Percentiles rank a stretch among this genome's conserved stretches.
Evolutionary conservation across 2,797 vertebrate species (phyloP).

Genomic region (Rhinatrema bivittatum): DNA sequence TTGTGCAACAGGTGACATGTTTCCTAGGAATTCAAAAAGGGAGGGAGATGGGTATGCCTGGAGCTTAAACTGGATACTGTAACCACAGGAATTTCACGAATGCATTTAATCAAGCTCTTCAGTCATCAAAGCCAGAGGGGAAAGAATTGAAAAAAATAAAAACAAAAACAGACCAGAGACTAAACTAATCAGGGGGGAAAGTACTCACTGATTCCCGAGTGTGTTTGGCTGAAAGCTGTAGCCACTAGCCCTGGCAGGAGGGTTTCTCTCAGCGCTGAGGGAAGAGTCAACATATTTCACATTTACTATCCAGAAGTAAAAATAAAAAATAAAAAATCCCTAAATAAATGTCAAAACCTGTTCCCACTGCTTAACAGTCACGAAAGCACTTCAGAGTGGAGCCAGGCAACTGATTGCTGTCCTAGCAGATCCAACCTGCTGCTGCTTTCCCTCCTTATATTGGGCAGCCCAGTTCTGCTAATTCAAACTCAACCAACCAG

Average conservation of each 20-base stretch:
- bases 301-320: background rate
- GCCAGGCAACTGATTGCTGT: constrained; percentile 8
- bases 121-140: no score
- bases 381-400: constrained; percentile 5
- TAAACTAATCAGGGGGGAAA: background rate
- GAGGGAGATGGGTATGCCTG: no score
- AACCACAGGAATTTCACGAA: no score
- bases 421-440: constrained; percentile 9
- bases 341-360: background rate
- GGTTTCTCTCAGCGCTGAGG: constrained; percentile 17
- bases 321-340: background rate
- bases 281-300: constrained; percentile 20
- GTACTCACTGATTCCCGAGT: constrained; percentile 20
- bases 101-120: no score
- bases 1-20: no score
- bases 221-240: constrained; percentile 17
- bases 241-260: constrained; percentile 21
- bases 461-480: constrained; percentile 8
- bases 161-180: no score
- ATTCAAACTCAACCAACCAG: constrained; percentile 18
- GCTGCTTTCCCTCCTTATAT: constrained; percentile 5
- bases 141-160: no score
- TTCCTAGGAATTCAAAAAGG: no score
- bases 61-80: no score
- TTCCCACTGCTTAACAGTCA: background rate